These are phyloP conservation scores for Phortica variegata DNA, from an alignment of 1,140 invertebrate species.

Conservation along the genomic window DNA sequence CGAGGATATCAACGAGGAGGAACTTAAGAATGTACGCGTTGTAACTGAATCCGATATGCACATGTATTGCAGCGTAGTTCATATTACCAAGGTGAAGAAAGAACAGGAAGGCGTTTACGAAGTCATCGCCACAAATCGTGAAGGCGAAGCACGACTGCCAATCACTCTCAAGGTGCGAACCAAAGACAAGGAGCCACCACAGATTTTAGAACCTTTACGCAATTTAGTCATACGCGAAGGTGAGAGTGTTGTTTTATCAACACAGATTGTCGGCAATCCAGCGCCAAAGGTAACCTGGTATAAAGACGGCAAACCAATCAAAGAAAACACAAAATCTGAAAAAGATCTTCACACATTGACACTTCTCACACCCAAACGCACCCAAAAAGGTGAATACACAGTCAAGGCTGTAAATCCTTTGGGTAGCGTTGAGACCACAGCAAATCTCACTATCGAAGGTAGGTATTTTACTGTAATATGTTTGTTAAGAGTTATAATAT, in stretches of 20 bases:
- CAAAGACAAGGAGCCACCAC: slow-evolving; percentile 73
- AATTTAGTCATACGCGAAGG: slow-evolving; percentile 75
- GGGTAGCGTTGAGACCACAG: slow-evolving; percentile 74
- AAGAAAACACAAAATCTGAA: slow-evolving; percentile 64
- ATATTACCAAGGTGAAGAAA: slow-evolving; percentile 75
- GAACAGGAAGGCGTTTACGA: slow-evolving; percentile 86
- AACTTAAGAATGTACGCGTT: slow-evolving; percentile 68
- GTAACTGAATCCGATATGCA: slow-evolving; percentile 83
- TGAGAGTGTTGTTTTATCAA: slow-evolving; percentile 72
- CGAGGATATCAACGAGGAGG: slow-evolving; percentile 67
- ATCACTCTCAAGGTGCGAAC: slow-evolving; percentile 81
- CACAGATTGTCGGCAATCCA: slow-evolving; percentile 80
- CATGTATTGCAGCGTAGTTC: slow-evolving; percentile 81
- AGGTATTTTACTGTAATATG: slow-evolving; percentile 38
- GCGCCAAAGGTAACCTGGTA: slow-evolving; percentile 78
- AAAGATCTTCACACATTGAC: slow-evolving; percentile 70
- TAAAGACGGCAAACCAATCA: slow-evolving; percentile 72
- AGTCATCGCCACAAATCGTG: slow-evolving; percentile 82
- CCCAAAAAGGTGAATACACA: slow-evolving; percentile 77
- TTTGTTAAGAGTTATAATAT: slow-evolving; percentile 5
- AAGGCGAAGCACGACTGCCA: slow-evolving; percentile 82
- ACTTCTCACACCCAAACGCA: slow-evolving; percentile 66
- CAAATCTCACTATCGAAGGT: slow-evolving; percentile 80
- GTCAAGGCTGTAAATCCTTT: slow-evolving; percentile 77
- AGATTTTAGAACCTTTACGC: slow-evolving; percentile 77